Evolutionary conservation across 92 coral and sea anemone species (phyloP).

Genomic region (Blastomussa wellsi): DNA sequence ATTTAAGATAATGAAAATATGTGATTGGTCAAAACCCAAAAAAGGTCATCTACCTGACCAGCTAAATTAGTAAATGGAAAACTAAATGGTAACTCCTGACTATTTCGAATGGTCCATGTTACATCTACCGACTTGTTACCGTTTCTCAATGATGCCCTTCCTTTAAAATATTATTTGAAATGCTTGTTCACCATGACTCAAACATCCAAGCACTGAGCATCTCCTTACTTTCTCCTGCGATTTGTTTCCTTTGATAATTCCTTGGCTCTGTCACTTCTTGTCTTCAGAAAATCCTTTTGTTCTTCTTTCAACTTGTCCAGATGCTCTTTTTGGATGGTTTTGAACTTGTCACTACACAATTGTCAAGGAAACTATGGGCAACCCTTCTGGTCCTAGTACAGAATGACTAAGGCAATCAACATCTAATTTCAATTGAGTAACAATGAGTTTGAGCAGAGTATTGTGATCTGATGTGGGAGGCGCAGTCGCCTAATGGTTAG

Average conservation of each 20-base stretch:
- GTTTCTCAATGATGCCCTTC: background rate
- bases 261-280: conserved; percentile 73
- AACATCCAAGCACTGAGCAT: background rate
- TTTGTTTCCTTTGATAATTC: conserved; percentile 91
- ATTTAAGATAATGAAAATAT: too few species aligned
- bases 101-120: background rate
- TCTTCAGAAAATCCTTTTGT: conserved; percentile 58
- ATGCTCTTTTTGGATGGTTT: conserved; percentile 70
- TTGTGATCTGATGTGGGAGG: too few species aligned
- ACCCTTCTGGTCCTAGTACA: background rate
- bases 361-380: conserved; percentile 47
- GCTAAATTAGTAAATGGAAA: too few species aligned
- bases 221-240: conserved; percentile 80
- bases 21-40: too few species aligned
- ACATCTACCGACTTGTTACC: background rate
- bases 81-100: too few species aligned
- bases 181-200: too few species aligned
- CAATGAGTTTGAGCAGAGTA: too few species aligned
- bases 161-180: too few species aligned
- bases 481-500: too few species aligned
- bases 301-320: conserved; percentile 74
- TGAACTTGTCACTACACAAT: conserved; percentile 80
- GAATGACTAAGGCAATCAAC: too few species aligned
- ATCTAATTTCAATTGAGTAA: too few species aligned
- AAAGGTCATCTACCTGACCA: too few species aligned